phyloP scores from a whole-genome alignment of 1,140 invertebrate genomes.

The Heliconius hermathena region DNA sequence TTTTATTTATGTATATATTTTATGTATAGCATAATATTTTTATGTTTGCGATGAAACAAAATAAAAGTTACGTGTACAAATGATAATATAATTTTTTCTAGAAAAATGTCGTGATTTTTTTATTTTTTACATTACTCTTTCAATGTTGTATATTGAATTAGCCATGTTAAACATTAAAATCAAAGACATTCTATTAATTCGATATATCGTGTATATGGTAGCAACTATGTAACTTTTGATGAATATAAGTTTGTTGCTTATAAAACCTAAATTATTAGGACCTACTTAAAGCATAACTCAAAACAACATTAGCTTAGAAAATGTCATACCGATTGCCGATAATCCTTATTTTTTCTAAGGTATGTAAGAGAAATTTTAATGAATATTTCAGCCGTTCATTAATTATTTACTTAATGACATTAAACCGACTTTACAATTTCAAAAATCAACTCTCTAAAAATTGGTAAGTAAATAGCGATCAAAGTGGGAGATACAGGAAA shows the following conservation, averaged over 20 bases:
- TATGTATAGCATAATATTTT: no score
- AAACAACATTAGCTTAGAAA: conserved; percentile 35
- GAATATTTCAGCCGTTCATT: conserved; percentile 46
- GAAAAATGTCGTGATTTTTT: no score
- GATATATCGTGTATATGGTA: background rate
- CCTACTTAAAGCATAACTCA: conserved; percentile 35
- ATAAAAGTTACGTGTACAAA: no score
- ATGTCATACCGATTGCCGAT: conserved; percentile 52
- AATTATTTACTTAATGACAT: conserved; percentile 55
- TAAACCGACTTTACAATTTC: conserved; percentile 55
- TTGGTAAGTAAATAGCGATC: conserved; percentile 57
- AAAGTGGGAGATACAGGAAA: conserved; percentile 58
- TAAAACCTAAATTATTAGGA: conserved; percentile 30
- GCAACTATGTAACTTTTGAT: background rate
- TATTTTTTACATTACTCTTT: no score
- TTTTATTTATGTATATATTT: no score
- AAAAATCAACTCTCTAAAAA: conserved; percentile 60
- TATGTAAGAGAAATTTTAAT: conserved; percentile 61
- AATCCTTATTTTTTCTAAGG: conserved; percentile 45
- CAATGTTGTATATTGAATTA: no score
- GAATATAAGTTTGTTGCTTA: background rate
- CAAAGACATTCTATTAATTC: no score
- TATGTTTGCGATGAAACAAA: no score
- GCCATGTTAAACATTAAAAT: no score
- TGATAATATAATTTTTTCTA: no score